Percentiles rank a stretch among this genome's conserved stretches.
These are phyloP conservation scores for Notoglanidium macrostoma DNA, from an alignment of 2,797 vertebrate species.

Conservation along the genomic window DNA sequence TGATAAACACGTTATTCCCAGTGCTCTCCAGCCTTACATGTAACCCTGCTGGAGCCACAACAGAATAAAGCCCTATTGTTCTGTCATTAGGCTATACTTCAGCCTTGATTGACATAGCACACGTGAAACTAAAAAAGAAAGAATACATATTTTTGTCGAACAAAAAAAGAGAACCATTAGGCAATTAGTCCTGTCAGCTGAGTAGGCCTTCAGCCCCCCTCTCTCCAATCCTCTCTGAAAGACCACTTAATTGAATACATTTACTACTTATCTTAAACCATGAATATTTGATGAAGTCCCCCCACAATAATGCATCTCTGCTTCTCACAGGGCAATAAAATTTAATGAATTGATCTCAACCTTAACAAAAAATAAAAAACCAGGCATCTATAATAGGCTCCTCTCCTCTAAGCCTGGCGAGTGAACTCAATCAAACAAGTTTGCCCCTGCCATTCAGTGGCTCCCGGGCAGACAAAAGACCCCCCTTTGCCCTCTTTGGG, in stretches of 20 bases:
- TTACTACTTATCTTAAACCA: conserved; percentile 99
- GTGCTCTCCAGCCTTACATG: conserved; percentile 40
- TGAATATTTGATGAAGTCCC: conserved; percentile 99
- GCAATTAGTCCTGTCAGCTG: conserved; percentile 98
- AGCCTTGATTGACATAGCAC: conserved; percentile 58
- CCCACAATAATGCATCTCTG: conserved; percentile 96
- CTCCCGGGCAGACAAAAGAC: conserved; percentile 81
- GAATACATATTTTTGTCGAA: conserved; percentile 67
- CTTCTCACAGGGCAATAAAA: conserved; percentile 99
- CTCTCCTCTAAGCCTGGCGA: conserved; percentile 93
- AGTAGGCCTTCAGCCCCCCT: conserved; percentile 79
- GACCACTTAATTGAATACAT: conserved; percentile 99
- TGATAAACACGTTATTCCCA: conserved; percentile 25
- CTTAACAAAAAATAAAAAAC: conserved; percentile 89
- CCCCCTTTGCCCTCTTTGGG: conserved; percentile 70
- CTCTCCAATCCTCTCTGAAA: conserved; percentile 77
- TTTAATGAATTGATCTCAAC: conserved; percentile 99
- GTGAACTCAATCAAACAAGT: conserved; percentile 99
- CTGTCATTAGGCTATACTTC: conserved; percentile 54
- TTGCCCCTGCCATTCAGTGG: conserved; percentile 90
- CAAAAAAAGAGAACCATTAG: conserved; percentile 82
- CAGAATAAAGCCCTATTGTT: conserved; percentile 61
- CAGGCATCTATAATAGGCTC: conserved; percentile 87
- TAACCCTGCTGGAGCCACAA: conserved; percentile 57
- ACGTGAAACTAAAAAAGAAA: conserved; percentile 61